phyloP scores from a whole-genome alignment of 2,113 vertebrate species.

The Ctenomys sociabilis region DNA sequence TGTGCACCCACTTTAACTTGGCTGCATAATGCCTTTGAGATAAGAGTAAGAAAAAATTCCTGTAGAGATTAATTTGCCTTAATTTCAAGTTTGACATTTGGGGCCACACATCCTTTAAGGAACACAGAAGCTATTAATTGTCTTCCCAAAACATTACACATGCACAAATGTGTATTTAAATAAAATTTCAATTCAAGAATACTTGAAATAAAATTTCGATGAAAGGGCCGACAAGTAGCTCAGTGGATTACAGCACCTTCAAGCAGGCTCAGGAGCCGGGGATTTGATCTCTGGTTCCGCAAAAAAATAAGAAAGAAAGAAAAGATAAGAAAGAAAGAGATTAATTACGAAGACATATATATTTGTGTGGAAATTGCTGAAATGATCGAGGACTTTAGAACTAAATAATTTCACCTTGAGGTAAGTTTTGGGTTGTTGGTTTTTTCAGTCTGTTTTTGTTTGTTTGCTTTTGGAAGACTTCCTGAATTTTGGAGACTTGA shows the following conservation, averaged over 20 bases:
- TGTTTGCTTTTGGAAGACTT: neutral
- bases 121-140: neutral
- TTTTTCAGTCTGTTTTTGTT: neutral
- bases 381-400: neutral
- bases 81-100: neutral
- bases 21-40: neutral
- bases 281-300: too few relatives aligned
- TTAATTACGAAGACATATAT: too few relatives aligned
- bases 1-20: neutral
- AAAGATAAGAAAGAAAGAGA: too few relatives aligned
- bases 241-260: too few relatives aligned
- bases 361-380: neutral
- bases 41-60: neutral
- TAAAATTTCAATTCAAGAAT: too few relatives aligned
- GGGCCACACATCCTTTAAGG: neutral
- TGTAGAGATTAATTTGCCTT: neutral
- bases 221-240: too few relatives aligned
- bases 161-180: too few relatives aligned
- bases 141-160: neutral
- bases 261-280: too few relatives aligned
- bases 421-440: neutral
- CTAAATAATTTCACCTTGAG: neutral
- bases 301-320: too few relatives aligned
- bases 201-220: neutral
- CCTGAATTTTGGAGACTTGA: neutral